Conservation (phyloP, 1,140 invertebrate species). For the Drosophila takahashii region DNA sequence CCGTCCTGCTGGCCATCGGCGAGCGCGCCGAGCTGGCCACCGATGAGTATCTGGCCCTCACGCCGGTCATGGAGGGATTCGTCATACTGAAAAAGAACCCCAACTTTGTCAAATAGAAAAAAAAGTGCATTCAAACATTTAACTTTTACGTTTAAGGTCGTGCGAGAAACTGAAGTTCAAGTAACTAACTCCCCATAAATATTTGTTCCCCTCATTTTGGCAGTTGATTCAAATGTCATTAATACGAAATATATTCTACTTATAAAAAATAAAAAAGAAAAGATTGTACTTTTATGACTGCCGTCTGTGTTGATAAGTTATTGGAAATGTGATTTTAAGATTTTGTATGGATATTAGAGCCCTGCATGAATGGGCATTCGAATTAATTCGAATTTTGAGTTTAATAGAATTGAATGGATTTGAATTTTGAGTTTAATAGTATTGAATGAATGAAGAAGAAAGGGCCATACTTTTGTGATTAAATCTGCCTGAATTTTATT, state of each 20-base stretch:
- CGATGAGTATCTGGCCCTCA: slow-evolving; percentile 98
- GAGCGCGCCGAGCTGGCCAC: slow-evolving; percentile 99
- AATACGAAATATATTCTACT: slow-evolving; percentile 41
- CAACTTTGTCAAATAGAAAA: slow-evolving; percentile 79
- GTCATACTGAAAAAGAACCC: slow-evolving; percentile 98
- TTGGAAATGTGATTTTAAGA: too few species aligned
- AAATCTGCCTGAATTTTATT: too few species aligned
- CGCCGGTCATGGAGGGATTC: slow-evolving; percentile 99
- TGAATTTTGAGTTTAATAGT: too few species aligned
- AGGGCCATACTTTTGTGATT: too few species aligned
- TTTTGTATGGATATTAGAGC: too few species aligned
- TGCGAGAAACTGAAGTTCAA: slow-evolving; percentile 33
- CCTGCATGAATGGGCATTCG: too few species aligned
- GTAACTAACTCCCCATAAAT: slow-evolving; percentile 19
- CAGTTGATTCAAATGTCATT: slow-evolving; percentile 38
- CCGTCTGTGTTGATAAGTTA: too few species aligned
- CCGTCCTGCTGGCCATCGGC: slow-evolving; percentile 97
- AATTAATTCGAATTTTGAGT: too few species aligned
- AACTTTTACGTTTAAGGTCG: slow-evolving; percentile 39
- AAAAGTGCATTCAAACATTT: slow-evolving; percentile 34
- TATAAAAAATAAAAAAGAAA: slow-evolving; percentile 8
- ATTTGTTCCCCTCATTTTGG: slow-evolving; percentile 15
- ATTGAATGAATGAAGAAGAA: too few species aligned
- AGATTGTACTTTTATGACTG: background rate
- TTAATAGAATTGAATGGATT: too few species aligned